Percentiles rank a stretch among this genome's conserved stretches.
phyloP scores from a whole-genome alignment of 2,797 vertebrate genomes.

The Cuculus canorus region DNA sequence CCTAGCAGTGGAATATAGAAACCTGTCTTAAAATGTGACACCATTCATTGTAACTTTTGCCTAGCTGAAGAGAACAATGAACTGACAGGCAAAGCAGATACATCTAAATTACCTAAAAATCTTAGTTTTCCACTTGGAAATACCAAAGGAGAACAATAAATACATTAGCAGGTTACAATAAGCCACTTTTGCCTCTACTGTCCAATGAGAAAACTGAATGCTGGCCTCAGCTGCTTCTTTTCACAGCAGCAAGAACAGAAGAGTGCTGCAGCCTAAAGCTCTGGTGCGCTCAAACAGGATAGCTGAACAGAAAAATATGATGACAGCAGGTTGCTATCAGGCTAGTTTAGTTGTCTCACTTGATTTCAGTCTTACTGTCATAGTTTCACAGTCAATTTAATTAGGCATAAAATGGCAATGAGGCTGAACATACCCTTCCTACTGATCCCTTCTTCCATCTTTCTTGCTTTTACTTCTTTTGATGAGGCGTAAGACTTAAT shows the following conservation, averaged over 20 bases:
- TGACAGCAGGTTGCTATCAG: neutral
- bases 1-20: neutral
- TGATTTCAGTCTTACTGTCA: neutral
- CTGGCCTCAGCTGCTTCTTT: neutral
- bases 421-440: neutral
- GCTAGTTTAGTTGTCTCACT: neutral
- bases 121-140: neutral
- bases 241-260: neutral
- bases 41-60: neutral
- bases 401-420: neutral
- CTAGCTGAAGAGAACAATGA: neutral
- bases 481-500: neutral
- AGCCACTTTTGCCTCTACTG: neutral
- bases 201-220: neutral
- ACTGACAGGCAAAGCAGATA: neutral
- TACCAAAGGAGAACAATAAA: neutral
- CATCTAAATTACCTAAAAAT: neutral
- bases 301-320: neutral
- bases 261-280: neutral
- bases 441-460: neutral
- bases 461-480: neutral
- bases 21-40: neutral
- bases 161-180: neutral
- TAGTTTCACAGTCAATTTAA: neutral
- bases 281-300: neutral